These are phyloP conservation scores for Lissonota sp. DNA, from an alignment of 2,888 invertebrate species.

Conservation along the genomic window DNA sequence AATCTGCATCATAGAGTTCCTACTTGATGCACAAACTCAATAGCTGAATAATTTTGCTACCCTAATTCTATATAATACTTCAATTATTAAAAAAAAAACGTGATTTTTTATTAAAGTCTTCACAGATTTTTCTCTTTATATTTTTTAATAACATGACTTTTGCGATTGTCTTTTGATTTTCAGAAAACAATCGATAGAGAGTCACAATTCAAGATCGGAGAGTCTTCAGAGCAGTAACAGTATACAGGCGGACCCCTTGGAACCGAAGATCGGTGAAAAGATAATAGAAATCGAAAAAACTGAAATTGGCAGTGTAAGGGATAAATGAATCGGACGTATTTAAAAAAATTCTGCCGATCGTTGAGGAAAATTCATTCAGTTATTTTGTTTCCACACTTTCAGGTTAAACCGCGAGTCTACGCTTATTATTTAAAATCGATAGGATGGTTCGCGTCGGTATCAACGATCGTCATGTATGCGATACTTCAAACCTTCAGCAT, in stretches of 20 bases:
- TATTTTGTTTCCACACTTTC: slow-evolving; percentile 65
- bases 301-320: slow-evolving; percentile 94
- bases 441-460: slow-evolving; percentile 89
- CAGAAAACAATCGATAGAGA: slow-evolving; percentile 82
- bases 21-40: too few relatives aligned
- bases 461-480: slow-evolving; percentile 92
- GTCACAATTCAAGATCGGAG: slow-evolving; percentile 78
- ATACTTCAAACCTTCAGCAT: slow-evolving; percentile 94
- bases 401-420: slow-evolving; percentile 95
- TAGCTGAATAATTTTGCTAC: too few relatives aligned
- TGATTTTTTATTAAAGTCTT: too few relatives aligned
- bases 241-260: slow-evolving; percentile 70
- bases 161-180: not conserved
- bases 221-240: slow-evolving; percentile 77
- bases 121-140: too few relatives aligned
- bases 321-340: not conserved
- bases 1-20: too few relatives aligned
- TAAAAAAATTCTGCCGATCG: not conserved
- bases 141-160: too few relatives aligned
- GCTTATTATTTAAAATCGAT: slow-evolving; percentile 94
- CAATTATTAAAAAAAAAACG: too few relatives aligned
- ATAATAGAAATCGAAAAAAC: slow-evolving; percentile 96
- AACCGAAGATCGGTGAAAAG: slow-evolving; percentile 86
- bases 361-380: too few relatives aligned
- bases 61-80: too few relatives aligned